A percentile compares a stretch with the other conserved stretches of the same genome.
Evolutionary conservation across 1,140 invertebrate genomes (phyloP).

Genomic region (Bradysia coprophila): DNA sequence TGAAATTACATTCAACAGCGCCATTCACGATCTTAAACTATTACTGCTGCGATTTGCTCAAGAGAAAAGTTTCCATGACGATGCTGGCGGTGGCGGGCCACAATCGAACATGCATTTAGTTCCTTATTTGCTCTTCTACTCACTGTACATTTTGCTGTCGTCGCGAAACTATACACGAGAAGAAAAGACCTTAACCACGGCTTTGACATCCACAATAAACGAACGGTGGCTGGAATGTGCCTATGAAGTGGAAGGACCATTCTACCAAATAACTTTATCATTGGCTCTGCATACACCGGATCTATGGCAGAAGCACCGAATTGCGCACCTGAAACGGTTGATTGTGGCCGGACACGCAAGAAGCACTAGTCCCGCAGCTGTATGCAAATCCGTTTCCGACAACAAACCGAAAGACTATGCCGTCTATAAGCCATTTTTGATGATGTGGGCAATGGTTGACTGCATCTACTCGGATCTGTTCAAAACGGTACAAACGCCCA

Average conservation of each 20-base stretch:
- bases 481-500: constrained; percentile 51
- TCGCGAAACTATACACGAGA: constrained; percentile 32
- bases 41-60: constrained; percentile 77
- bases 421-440: constrained; percentile 68
- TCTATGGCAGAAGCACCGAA: constrained; percentile 42
- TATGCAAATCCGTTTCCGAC: constrained; percentile 30
- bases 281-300: constrained; percentile 56
- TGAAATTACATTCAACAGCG: constrained; percentile 74
- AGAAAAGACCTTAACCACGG: constrained; percentile 47
- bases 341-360: constrained; percentile 64
- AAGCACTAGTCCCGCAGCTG: constrained; percentile 29
- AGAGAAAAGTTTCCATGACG: constrained; percentile 91
- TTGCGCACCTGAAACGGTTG: constrained; percentile 60
- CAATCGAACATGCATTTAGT: constrained; percentile 95
- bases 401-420: constrained; percentile 45
- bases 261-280: constrained; percentile 69
- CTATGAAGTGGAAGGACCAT: constrained; percentile 76
- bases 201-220: constrained; percentile 36
- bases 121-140: constrained; percentile 87
- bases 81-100: constrained; percentile 88
- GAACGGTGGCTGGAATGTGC: constrained; percentile 56
- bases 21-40: constrained; percentile 87
- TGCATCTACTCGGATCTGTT: constrained; percentile 45
- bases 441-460: constrained; percentile 71
- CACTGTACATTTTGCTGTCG: constrained; percentile 57